Evolutionary conservation across 2,888 invertebrate genomes (phyloP).

Genomic region (Drosophila kanekoi): DNA sequence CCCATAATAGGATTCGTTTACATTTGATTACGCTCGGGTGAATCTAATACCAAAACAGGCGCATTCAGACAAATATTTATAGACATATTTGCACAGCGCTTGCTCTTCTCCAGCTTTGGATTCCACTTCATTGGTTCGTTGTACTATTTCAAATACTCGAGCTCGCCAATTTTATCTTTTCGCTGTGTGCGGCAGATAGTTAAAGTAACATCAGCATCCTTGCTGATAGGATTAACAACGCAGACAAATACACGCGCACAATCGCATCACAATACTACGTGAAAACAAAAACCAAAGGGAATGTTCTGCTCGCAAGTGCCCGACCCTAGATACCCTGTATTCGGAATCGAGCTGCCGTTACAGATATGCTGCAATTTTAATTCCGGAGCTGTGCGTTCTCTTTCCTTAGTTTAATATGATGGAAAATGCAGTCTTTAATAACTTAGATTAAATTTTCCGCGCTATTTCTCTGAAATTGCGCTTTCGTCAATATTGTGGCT

Average conservation of each 20-base stretch:
- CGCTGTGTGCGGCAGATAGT: constrained; percentile 18
- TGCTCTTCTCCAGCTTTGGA: background rate
- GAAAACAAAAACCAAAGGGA: constrained; percentile 7
- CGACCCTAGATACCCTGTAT: background rate
- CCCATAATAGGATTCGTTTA: constrained; percentile 45
- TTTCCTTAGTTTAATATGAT: too few relatives aligned
- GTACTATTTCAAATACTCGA: constrained; percentile 29
- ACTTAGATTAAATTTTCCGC: too few relatives aligned
- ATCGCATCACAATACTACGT: constrained; percentile 32
- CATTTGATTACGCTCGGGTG: constrained; percentile 59
- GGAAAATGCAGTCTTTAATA: too few relatives aligned
- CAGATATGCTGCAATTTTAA: too few relatives aligned
- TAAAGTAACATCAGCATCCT: constrained; percentile 31
- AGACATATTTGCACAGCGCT: constrained; percentile 36
- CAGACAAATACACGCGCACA: constrained; percentile 28
- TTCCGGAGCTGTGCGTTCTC: too few relatives aligned
- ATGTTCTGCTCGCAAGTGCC: too few relatives aligned
- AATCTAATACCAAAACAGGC: constrained; percentile 26
- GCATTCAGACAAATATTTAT: constrained; percentile 54
- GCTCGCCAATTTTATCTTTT: constrained; percentile 37
- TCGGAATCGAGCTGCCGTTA: background rate
- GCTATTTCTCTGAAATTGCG: too few relatives aligned
- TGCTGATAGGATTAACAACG: constrained; percentile 66
- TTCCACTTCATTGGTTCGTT: constrained; percentile 62
- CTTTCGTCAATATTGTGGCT: too few relatives aligned